phyloP scores from a whole-genome alignment of 2,888 invertebrate genomes.

The Apocheima hispidaria region DNA sequence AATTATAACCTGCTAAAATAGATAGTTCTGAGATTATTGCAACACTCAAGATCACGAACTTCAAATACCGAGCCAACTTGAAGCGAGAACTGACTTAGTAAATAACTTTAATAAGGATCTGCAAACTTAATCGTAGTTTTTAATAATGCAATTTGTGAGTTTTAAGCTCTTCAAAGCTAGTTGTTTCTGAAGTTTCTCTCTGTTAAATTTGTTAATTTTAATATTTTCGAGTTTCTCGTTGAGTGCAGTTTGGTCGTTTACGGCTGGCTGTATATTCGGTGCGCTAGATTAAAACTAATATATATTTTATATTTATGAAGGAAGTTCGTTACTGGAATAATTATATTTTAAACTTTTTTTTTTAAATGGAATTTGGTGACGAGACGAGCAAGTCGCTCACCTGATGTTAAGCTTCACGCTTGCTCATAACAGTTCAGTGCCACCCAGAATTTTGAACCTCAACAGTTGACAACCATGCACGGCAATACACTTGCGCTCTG shows the following conservation, averaged over 20 bases:
- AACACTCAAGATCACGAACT: neutral
- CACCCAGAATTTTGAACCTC: too few species aligned
- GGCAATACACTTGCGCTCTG: too few species aligned
- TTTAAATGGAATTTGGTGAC: too few species aligned
- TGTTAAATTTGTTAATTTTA: slow-evolving; percentile 34
- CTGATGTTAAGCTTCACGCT: too few species aligned
- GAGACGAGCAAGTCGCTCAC: too few species aligned
- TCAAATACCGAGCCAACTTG: neutral
- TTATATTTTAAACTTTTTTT: too few species aligned
- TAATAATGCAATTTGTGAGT: slow-evolving; percentile 63
- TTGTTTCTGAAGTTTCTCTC: slow-evolving; percentile 30
- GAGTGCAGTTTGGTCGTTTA: slow-evolving; percentile 6
- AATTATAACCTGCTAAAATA: neutral
- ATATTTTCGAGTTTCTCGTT: slow-evolving; percentile 18
- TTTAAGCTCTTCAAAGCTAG: slow-evolving; percentile 45
- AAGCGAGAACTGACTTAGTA: slow-evolving; percentile 38
- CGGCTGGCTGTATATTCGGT: neutral
- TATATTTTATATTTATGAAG: too few species aligned
- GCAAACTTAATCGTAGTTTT: slow-evolving; percentile 61
- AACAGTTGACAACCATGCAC: too few species aligned
- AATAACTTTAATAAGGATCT: slow-evolving; percentile 60
- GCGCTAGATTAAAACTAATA: too few species aligned
- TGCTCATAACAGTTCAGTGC: too few species aligned
- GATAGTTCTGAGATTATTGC: neutral
- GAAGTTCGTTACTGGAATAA: too few species aligned